These are phyloP conservation scores for Mamestra configurata DNA, from an alignment of 1,140 invertebrate genomes.

Conservation along the genomic window DNA sequence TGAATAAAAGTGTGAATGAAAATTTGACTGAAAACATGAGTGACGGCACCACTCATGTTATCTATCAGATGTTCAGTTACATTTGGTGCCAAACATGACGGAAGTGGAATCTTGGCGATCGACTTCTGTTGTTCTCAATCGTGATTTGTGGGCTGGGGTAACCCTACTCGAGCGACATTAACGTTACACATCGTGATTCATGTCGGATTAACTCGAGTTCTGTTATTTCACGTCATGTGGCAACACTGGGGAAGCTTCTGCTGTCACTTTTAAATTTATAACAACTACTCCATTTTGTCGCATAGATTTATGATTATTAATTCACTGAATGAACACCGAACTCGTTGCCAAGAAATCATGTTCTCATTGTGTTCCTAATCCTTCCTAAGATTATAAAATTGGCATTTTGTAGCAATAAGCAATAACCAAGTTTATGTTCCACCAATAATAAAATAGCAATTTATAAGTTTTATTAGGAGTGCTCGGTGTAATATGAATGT, in stretches of 20 bases:
- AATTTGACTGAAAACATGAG: neutral
- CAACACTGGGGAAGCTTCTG: constrained; percentile 29
- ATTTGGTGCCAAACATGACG: neutral
- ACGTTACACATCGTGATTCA: constrained; percentile 44
- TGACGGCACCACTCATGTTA: neutral
- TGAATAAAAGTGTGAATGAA: neutral
- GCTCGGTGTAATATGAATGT: constrained; percentile 15
- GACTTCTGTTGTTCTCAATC: neutral
- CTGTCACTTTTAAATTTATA: constrained; percentile 20
- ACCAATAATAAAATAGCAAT: constrained; percentile 31
- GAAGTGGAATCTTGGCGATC: neutral
- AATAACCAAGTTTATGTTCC: constrained; percentile 10
- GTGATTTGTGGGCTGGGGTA: neutral
- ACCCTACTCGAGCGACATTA: constrained; percentile 33
- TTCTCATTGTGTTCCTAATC: constrained; percentile 17
- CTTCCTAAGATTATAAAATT: constrained; percentile 9
- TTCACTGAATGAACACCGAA: constrained; percentile 28
- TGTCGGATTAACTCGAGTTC: constrained; percentile 38
- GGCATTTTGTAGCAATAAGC: constrained; percentile 7
- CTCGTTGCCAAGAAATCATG: constrained; percentile 27
- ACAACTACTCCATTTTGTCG: constrained; percentile 30
- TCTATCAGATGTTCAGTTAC: neutral
- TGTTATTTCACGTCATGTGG: constrained; percentile 35
- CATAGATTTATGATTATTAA: constrained; percentile 20
- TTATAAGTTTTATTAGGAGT: neutral